Base-by-base conservation (phyloP, 2,888 invertebrate genomes). In the Parnassius glacialis region DNA sequence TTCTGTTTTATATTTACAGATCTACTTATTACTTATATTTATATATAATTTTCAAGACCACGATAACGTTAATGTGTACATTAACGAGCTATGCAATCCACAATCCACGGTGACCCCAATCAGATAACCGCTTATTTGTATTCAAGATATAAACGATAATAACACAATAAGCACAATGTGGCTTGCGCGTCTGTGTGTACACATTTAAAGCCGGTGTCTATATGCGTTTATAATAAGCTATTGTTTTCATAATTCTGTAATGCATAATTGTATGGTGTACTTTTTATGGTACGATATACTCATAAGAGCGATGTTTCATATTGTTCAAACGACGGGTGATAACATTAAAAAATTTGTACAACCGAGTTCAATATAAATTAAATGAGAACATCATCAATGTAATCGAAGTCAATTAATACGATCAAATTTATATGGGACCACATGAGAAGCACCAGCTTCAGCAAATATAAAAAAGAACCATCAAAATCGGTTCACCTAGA, bases 211-310 rank as follows among this genome's bases (percentile, higher is more conserved):
- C 44, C n/a, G 43, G 53, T 43, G 42, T 43, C 43, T 43, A 55
- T 55, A 51, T 43, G 44, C 55, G 34, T 44, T 25, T 42, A 43
- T 60, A 55, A 59, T 59, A 50, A 60, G 43, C 42, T 51, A 60
- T 60, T 60, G 55, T 60, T 50, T 60, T 43, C 20, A 41, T 50
- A 25, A 16, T 43, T 20, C 13, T 43, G 44, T 9, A 50, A 43
- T 25, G 10, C 50, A 50, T 55, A 43, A 59, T 59, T 43, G 20
- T 50, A 59, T 25, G 10, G 9, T n/a, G 3, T 44, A 11, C 10
- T 50, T 51, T 11, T 13, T 60, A 55, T 51, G n/a, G 50, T 60
- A 51, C 54, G 44, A 52, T 9, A 10, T 44, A 13, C 5, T n/a
- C 16, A 20, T 16, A 34, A 5, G 7, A 34, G 34, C 7, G 5